phyloP scores from a whole-genome alignment of 2,113 vertebrate genomes.

The Suncus etruscus region DNA sequence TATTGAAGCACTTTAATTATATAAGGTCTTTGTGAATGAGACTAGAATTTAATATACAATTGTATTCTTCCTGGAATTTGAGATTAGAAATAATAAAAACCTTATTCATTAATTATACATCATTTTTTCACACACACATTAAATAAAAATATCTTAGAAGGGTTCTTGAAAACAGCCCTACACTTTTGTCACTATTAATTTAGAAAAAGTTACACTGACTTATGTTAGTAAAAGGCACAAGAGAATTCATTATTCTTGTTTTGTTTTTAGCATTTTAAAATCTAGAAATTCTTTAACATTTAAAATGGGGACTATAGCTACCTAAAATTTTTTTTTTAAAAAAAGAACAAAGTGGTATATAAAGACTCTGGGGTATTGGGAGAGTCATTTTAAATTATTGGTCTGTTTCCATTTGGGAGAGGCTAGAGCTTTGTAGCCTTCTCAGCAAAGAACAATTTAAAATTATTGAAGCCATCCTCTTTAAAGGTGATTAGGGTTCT shows the following conservation, averaged over 20 bases:
- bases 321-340: constrained; percentile 34
- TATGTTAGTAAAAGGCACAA: background rate
- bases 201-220: constrained; percentile 22
- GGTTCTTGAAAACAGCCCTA: constrained; percentile 60
- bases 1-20: constrained; percentile 91
- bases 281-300: constrained; percentile 30
- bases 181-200: background rate
- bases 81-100: constrained; percentile 84
- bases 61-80: constrained; percentile 82
- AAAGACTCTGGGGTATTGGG: background rate
- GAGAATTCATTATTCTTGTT: background rate
- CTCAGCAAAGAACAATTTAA: constrained; percentile 80
- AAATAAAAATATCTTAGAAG: constrained; percentile 67
- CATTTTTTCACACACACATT: constrained; percentile 59
- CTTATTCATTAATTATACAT: constrained; percentile 82
- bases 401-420: constrained; percentile 80
- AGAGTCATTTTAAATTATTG: constrained; percentile 70
- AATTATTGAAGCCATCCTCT: constrained; percentile 83
- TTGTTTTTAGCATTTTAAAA: background rate
- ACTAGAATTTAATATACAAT: constrained; percentile 85
- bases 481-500: constrained; percentile 83
- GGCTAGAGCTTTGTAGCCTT: constrained; percentile 65
- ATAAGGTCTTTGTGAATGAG: constrained; percentile 86
- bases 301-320: constrained; percentile 17
- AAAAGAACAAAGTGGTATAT: background rate